Conservation (phyloP, 2,113 vertebrate species). For the Ammospiza nelsoni region DNA sequence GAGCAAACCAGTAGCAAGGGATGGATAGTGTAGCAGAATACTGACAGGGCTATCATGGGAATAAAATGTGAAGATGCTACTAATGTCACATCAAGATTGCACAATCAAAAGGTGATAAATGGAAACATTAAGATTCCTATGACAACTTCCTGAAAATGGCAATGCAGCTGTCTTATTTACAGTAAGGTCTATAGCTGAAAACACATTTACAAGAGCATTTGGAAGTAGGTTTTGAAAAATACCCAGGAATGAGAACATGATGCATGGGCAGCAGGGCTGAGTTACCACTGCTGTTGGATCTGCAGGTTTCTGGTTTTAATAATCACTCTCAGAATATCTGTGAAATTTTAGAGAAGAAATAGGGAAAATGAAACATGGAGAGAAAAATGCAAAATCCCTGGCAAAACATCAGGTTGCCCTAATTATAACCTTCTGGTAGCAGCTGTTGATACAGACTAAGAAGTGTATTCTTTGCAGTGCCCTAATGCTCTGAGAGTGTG, state of each 20-base stretch:
- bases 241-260: background rate
- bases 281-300: background rate
- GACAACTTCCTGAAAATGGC: background rate
- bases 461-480: background rate
- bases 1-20: background rate
- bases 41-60: conserved; percentile 8
- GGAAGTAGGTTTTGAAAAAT: conserved; percentile 23
- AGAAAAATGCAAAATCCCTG: background rate
- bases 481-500: background rate
- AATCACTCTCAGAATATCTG: background rate
- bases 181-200: background rate
- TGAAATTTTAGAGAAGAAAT: background rate
- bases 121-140: background rate
- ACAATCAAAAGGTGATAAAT: conserved; percentile 26
- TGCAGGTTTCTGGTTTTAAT: background rate
- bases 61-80: conserved; percentile 22
- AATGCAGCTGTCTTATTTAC: background rate
- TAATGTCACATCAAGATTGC: conserved; percentile 16
- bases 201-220: background rate
- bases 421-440: background rate
- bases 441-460: background rate
- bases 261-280: background rate
- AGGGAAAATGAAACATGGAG: background rate
- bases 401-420: background rate
- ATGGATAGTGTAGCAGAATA: background rate